Evolutionary conservation across 2,797 vertebrate species (phyloP).

Genomic region (Hippopotamyrus pictus): DNA sequence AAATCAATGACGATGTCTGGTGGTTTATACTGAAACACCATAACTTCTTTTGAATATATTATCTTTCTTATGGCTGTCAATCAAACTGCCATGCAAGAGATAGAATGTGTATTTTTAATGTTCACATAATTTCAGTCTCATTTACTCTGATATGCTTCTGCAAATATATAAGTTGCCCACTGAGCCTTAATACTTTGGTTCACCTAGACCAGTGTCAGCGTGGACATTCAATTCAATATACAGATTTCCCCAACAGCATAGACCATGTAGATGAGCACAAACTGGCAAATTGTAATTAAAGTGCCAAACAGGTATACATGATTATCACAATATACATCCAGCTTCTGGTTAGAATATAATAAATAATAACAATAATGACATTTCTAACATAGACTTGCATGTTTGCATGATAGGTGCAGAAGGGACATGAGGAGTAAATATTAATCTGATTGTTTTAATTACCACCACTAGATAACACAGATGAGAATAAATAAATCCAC

Average conservation of each 20-base stretch:
- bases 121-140: slow-evolving; percentile 31
- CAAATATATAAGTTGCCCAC: background rate
- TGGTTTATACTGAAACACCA: background rate
- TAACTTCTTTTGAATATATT: background rate
- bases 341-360: slow-evolving; percentile 26
- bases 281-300: slow-evolving; percentile 11
- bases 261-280: slow-evolving; percentile 24
- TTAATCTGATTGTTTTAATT: slow-evolving; percentile 16
- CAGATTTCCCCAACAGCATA: slow-evolving; percentile 16
- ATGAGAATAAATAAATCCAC: slow-evolving; percentile 19
- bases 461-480: slow-evolving; percentile 17
- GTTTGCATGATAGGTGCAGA: slow-evolving; percentile 17
- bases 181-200: slow-evolving; percentile 28
- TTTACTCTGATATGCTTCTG: slow-evolving; percentile 14
- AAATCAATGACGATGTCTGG: background rate
- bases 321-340: slow-evolving; percentile 26
- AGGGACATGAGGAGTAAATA: slow-evolving; percentile 19
- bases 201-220: slow-evolving; percentile 38
- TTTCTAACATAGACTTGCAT: slow-evolving; percentile 24
- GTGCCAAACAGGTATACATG: slow-evolving; percentile 30
- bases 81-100: background rate
- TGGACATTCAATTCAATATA: slow-evolving; percentile 27
- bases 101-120: slow-evolving; percentile 12
- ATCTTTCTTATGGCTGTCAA: background rate
- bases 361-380: slow-evolving; percentile 33